Evolutionary conservation across 1,140 invertebrate species (phyloP).

Genomic region (Orchesella cincta): DNA sequence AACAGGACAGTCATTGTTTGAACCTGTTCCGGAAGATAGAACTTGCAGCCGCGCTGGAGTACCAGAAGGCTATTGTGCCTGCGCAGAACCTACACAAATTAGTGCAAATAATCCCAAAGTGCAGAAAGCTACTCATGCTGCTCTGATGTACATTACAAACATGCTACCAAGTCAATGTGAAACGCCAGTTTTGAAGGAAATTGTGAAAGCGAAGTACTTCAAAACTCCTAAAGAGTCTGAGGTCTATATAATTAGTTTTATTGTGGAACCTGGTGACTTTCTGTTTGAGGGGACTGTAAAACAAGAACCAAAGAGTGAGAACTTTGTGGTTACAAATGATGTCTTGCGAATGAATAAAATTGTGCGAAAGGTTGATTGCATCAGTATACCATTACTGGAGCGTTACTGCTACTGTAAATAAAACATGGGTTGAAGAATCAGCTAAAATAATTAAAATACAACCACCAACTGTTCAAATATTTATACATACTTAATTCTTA

Average conservation of each 20-base stretch:
- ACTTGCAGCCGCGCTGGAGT: slow-evolving; percentile 60
- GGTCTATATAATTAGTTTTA: slow-evolving; percentile 16
- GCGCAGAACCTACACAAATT: slow-evolving; percentile 44
- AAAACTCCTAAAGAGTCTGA: background rate
- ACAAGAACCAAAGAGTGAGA: background rate
- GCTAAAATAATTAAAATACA: too few relatives aligned
- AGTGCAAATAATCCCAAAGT: background rate
- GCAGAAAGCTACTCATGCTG: background rate
- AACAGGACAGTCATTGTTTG: slow-evolving; percentile 38
- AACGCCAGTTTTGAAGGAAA: background rate
- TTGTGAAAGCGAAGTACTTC: background rate
- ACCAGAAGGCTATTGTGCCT: slow-evolving; percentile 59
- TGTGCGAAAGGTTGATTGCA: slow-evolving; percentile 28
- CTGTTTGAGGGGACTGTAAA: slow-evolving; percentile 43
- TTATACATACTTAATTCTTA: too few relatives aligned
- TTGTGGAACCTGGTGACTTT: slow-evolving; percentile 37
- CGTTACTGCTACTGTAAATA: slow-evolving; percentile 38
- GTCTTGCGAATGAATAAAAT: slow-evolving; percentile 41
- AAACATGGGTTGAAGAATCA: too few relatives aligned
- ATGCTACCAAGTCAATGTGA: background rate
- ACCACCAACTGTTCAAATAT: too few relatives aligned
- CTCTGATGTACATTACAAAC: background rate
- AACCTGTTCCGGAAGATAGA: slow-evolving; percentile 49
- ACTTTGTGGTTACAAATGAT: slow-evolving; percentile 19
- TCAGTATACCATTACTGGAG: slow-evolving; percentile 28